A percentile compares a stretch with the other conserved stretches of the same genome.
Conservation (phyloP, 2,797 vertebrate genomes). For the Tokudaia muenninki region DNA sequence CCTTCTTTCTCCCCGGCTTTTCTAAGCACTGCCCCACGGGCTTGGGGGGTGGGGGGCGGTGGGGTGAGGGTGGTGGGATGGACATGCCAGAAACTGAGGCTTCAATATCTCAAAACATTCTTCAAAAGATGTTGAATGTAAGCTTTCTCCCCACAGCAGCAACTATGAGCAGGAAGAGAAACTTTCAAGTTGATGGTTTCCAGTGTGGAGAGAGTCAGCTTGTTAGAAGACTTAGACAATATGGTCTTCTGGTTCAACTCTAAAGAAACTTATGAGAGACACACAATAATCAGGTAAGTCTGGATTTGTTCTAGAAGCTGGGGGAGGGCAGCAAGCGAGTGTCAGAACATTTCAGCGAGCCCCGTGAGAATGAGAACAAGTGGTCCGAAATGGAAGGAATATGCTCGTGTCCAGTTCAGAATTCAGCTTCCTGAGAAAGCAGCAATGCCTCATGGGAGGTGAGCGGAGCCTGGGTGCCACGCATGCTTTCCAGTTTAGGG, state of each 20-base stretch:
- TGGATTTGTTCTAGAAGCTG: not conserved
- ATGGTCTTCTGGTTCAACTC: not conserved
- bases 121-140: not conserved
- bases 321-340: not conserved
- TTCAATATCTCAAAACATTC: not conserved
- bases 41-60: not conserved
- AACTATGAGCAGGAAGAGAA: not conserved
- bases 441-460: not conserved
- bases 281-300: not conserved
- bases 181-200: not conserved
- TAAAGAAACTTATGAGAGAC: not conserved
- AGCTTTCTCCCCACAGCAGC: not conserved
- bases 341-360: not conserved
- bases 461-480: not conserved
- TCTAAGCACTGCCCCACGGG: not conserved
- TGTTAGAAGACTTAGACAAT: not conserved
- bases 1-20: not conserved
- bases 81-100: not conserved
- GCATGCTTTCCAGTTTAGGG: not conserved
- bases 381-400: not conserved
- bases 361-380: not conserved
- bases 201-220: not conserved
- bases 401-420: accelerated
- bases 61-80: not conserved
- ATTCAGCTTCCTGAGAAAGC: not conserved